These are phyloP conservation scores for Notoglanidium macrostoma DNA, from an alignment of 2,797 vertebrate species.

Conservation along the genomic window DNA sequence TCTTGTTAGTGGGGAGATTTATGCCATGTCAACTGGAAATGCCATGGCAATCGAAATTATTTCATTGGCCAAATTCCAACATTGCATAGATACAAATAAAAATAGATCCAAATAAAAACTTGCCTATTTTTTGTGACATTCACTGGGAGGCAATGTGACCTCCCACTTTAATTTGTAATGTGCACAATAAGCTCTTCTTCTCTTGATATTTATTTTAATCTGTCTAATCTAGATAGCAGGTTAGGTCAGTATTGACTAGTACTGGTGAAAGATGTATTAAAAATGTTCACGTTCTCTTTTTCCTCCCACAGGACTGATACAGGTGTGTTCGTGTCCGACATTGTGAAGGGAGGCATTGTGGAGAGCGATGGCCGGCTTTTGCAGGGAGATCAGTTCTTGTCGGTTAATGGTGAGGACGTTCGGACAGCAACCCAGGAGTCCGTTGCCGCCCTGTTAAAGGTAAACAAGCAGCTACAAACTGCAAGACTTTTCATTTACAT, in stretches of 20 bases:
- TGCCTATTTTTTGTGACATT: background rate
- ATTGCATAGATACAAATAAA: background rate
- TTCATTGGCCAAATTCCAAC: background rate
- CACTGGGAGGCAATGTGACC: background rate
- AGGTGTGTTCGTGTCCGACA: constrained; percentile 95
- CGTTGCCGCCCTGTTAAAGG: constrained; percentile 92
- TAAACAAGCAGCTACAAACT: constrained; percentile 56
- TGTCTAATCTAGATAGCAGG: background rate
- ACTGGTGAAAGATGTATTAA: background rate
- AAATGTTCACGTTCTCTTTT: background rate
- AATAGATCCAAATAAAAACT: background rate
- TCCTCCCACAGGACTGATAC: constrained; percentile 84
- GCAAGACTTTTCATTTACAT: no score
- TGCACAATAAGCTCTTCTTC: background rate
- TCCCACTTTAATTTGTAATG: background rate
- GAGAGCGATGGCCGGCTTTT: constrained; percentile 86
- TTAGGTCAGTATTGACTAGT: background rate
- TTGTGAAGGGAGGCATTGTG: constrained; percentile 91
- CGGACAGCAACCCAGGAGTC: constrained; percentile 90
- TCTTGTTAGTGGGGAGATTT: background rate
- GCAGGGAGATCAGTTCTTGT: constrained; percentile 95
- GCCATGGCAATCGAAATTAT: background rate
- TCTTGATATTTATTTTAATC: background rate
- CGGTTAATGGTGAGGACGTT: constrained; percentile 91
- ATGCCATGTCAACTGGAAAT: no score